Evolutionary conservation across 2,113 vertebrate genomes (phyloP).

Genomic region (Nycticryphes semicollaris): DNA sequence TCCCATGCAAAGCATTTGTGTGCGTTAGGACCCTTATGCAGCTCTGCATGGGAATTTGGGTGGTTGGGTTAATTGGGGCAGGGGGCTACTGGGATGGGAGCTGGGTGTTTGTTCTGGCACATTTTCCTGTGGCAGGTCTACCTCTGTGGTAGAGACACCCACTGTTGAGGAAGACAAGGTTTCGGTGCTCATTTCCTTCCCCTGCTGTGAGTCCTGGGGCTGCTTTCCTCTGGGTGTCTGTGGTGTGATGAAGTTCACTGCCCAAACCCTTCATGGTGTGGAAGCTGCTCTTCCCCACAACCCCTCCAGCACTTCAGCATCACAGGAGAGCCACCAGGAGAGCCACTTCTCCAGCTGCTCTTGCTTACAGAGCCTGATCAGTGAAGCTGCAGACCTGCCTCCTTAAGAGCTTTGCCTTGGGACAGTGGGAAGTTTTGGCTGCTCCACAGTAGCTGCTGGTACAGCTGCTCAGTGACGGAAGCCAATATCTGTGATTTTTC

Average conservation of each 20-base stretch:
- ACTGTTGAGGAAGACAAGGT: neutral
- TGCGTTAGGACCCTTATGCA: neutral
- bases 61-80: accelerated
- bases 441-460: neutral
- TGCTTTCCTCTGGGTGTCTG: neutral
- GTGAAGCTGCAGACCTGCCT: neutral
- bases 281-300: neutral
- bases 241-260: accelerated
- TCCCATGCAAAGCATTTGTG: neutral
- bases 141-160: accelerated
- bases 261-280: accelerated
- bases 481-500: neutral
- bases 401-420: neutral
- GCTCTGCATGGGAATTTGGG: neutral
- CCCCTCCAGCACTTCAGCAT: neutral
- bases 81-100: accelerated
- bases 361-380: neutral
- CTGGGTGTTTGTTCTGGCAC: neutral
- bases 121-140: neutral
- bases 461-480: neutral
- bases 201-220: neutral
- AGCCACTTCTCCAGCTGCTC: neutral
- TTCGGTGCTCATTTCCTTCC: neutral
- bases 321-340: neutral
- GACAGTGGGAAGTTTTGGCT: neutral